A percentile compares a stretch with the other conserved stretches of the same genome.
Conservation (phyloP, 2,888 invertebrate species). For the Cephus rjabovi region DNA sequence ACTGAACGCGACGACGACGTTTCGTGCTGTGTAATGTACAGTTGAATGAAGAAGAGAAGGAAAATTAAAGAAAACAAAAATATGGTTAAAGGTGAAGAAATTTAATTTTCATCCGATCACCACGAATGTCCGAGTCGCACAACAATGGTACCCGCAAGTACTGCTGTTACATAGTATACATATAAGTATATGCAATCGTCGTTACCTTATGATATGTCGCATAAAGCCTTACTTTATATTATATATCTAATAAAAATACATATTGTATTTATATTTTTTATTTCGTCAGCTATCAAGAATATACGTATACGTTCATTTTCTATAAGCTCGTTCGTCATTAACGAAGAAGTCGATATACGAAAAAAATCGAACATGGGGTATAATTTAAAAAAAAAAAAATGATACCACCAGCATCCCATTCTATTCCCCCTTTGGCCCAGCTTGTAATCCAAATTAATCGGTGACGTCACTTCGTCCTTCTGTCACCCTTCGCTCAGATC, state of each 20-base stretch:
- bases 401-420: background rate
- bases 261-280: conserved; percentile 51
- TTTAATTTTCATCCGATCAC: background rate
- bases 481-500: background rate
- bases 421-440: background rate
- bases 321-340: background rate
- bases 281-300: conserved; percentile 21
- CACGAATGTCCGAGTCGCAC: background rate
- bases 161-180: background rate
- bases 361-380: background rate
- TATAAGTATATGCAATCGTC: conserved; percentile 1
- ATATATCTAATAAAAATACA: conserved; percentile 40
- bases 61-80: background rate
- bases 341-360: background rate
- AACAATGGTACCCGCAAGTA: background rate
- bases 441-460: background rate
- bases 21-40: background rate
- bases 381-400: background rate
- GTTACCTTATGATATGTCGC: background rate
- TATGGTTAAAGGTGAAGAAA: background rate
- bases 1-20: too few relatives aligned
- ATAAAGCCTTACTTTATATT: background rate
- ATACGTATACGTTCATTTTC: background rate
- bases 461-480: background rate
- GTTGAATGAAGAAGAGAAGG: background rate